A percentile compares a stretch with the other conserved stretches of the same genome.
phyloP scores from a whole-genome alignment of 2,888 invertebrate genomes.

The Noctua pronuba region DNA sequence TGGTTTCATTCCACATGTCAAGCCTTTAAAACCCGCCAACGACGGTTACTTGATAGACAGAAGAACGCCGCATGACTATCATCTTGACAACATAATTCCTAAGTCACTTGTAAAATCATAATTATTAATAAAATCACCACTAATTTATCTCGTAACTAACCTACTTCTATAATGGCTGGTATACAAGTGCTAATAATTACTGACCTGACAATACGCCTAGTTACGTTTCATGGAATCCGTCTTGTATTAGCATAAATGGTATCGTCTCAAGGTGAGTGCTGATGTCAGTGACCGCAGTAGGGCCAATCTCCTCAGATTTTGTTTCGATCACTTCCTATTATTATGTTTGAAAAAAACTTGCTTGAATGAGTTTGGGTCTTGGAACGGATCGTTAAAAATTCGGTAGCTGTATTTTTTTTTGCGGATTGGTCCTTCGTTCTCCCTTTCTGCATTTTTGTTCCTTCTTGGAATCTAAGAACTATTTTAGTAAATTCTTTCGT shows the following conservation, averaged over 20 bases:
- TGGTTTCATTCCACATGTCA: not conserved
- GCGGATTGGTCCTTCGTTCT: constrained; percentile 8
- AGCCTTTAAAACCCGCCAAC: not conserved
- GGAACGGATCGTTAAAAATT: constrained; percentile 40
- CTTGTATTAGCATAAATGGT: constrained; percentile 66
- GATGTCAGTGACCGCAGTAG: constrained; percentile 63
- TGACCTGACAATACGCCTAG: constrained; percentile 63
- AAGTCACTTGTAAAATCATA: not conserved
- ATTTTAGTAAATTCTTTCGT: no score
- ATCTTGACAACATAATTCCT: constrained; percentile 17
- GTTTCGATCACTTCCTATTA: constrained; percentile 53
- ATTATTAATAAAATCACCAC: constrained; percentile 23
- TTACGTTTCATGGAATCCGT: constrained; percentile 73
- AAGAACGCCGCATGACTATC: not conserved
- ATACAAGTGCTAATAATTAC: constrained; percentile 39
- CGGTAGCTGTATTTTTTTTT: constrained; percentile 33
- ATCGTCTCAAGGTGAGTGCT: constrained; percentile 73
- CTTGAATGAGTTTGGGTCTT: constrained; percentile 44
- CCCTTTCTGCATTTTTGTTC: not conserved
- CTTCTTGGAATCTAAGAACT: not conserved
- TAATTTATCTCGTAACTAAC: constrained; percentile 47
- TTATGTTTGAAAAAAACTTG: constrained; percentile 41
- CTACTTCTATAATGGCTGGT: constrained; percentile 37
- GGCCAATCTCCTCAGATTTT: constrained; percentile 70
- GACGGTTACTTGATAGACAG: not conserved